Evolutionary conservation across 2,797 vertebrate genomes (phyloP), one percentile per base, ranked within the genome.

Genomic region (Peromyscus nudipes): DNA sequence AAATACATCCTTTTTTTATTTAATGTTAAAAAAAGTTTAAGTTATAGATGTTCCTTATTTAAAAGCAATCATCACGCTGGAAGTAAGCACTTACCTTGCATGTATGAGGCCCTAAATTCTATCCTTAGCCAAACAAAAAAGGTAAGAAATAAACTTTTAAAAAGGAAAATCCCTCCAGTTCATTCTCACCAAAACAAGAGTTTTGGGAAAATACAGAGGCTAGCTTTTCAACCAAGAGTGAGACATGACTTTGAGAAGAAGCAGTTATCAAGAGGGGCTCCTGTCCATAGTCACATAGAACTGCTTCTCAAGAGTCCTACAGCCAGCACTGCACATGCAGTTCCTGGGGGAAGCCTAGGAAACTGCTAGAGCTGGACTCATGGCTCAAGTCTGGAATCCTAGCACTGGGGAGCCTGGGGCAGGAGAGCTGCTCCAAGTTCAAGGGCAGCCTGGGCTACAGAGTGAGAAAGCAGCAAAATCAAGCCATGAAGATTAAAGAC

Each of bases 221-320:
- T 0, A 69, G 21, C 49, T 67, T 95, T 93, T 89, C 83, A 37
- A 95, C 81, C 49, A 80, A 90, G 23, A 94, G 21, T 88, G 17
- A 83, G 25, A 73, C 40, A 14, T 57, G 34, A 37, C 25, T 95
- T 79, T 92, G 37, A 89, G 46, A 95, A 94, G 87, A 95, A 91
- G 65, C 40, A 91, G 9, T 8, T 85, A 83, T 49, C 27, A 87
- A 82, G 75, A 97, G 31, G 73, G 27, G 4, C 4, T 80, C 89
- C 86, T 76, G 9, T 84, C n/a, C 34, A 43, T 55, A 55, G 84
- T 64, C 79, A 82, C 17, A 76, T n/a, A 65, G 55, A 79, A 23
- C 52, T 89, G 14, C 85, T 96, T 85, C 83, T 40, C 69, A 88
- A 95, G 76, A 81, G 85, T 17, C 43, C n/a, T 76, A 93, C n/a